These are phyloP conservation scores for Hydrochoerus hydrochaeris DNA, from an alignment of 2,113 vertebrate genomes.

Conservation along the genomic window DNA sequence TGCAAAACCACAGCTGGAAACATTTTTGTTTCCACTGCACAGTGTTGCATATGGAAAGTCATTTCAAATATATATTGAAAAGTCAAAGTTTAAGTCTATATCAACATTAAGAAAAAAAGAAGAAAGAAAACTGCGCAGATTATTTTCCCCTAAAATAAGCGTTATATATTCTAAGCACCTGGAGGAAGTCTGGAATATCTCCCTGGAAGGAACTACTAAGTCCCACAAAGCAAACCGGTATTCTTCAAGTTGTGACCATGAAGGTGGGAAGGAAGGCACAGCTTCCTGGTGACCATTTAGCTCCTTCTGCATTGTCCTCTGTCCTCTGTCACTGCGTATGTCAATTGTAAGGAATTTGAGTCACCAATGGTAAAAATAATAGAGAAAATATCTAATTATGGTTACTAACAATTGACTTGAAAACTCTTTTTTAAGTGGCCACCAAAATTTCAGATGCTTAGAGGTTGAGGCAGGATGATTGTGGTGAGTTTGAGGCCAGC, in stretches of 20 bases:
- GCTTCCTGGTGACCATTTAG: not conserved
- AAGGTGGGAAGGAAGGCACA: not conserved
- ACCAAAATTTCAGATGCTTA: not conserved
- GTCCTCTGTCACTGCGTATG: not conserved
- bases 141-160: slow-evolving; percentile 46
- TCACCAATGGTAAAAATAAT: not conserved
- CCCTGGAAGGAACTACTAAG: slow-evolving; percentile 3
- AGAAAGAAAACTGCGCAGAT: slow-evolving; percentile 16
- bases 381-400: not conserved
- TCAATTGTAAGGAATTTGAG: not conserved
- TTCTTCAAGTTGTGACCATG: slow-evolving; percentile 29
- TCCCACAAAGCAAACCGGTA: not conserved
- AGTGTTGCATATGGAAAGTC: slow-evolving; percentile 46
- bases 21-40: slow-evolving; percentile 57
- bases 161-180: slow-evolving; percentile 53
- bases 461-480: too few relatives aligned
- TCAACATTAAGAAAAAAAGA: slow-evolving; percentile 35
- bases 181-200: slow-evolving; percentile 56
- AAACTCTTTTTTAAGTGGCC: not conserved
- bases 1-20: slow-evolving; percentile 71
- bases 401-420: not conserved
- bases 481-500: too few relatives aligned
- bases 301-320: not conserved
- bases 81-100: slow-evolving; percentile 61
- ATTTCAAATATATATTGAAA: slow-evolving; percentile 64